Base-by-base conservation (phyloP, 2,113 vertebrate genomes). In the Gopherus flavomarginatus region DNA sequence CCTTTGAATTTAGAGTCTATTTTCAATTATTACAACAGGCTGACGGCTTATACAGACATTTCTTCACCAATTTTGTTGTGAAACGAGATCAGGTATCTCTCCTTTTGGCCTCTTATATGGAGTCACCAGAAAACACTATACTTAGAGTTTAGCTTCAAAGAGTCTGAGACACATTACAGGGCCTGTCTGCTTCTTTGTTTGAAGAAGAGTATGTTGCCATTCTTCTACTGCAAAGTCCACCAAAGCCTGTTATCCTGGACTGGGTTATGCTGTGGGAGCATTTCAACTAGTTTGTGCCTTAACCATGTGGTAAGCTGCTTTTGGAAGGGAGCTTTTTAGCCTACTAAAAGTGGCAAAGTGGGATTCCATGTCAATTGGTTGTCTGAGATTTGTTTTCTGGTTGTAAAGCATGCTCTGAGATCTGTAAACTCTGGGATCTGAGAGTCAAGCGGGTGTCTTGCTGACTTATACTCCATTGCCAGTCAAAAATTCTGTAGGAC, bases 1-100 rank as follows among this genome's bases (percentile, higher is more conserved):
- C 21, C 2, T 38, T 52, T 85, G 80, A 75, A 4, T 5, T 22
- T 83, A 56, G 69, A 3, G 31, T 89, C 0, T 0, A 21, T 27
- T 42, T 19, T 4, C 16, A 22, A 38, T 19, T 38, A 3, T 42
- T 1, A 2, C 35, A 5, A 50, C 2, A 0, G 0, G 17, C 2
- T 50, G 6, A 29, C 13, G 42, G 42, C 89, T 92, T 69, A 88
- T 69, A 44, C 47, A 0, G 1, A 42, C 3, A n/a, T 69, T 19
- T 81, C 57, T 95, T 42, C 91, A 88, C 69, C 85, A 88, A 9
- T 72, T 90, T 9, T 57, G 91, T 22, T 38, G 4, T 53, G 87
- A 86, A 93, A 84, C 53, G 11, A 59, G 54, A 24, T 16, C 94
- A 94, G 77, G 14, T 31, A n/a, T 5, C 31, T 57, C 44, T 85